phyloP scores from a whole-genome alignment of 2,888 invertebrate genomes.

The Margaritifera margaritifera region DNA sequence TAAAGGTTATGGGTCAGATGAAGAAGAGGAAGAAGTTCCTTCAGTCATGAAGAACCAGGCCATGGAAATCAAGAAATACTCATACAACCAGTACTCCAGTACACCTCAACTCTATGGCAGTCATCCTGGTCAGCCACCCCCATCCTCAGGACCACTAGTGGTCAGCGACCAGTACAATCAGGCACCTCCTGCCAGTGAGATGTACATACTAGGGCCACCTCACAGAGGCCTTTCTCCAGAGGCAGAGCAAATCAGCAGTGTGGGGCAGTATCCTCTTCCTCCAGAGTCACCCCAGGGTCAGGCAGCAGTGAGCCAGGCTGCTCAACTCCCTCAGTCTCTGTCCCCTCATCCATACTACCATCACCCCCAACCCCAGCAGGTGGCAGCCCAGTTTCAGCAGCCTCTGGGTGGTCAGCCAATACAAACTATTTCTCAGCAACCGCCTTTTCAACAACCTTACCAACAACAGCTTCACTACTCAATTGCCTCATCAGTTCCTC shows the following conservation, averaged over 20 bases:
- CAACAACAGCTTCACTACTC: not conserved
- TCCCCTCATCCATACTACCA: conserved; percentile 14
- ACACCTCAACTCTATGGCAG: conserved; percentile 42
- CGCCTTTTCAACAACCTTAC: conserved; percentile 11
- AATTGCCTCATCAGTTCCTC: conserved; percentile 1
- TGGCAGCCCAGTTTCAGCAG: conserved; percentile 8
- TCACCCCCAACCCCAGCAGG: conserved; percentile 9
- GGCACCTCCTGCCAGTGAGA: conserved; percentile 4
- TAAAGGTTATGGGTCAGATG: conserved; percentile 28
- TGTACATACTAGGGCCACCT: conserved; percentile 1
- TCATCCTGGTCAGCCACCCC: conserved; percentile 1
- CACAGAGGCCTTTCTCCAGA: conserved; percentile 3
- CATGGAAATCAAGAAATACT: conserved; percentile 44
- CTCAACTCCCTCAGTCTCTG: conserved; percentile 1
- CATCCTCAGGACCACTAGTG: not conserved
- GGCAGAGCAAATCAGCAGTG: not conserved
- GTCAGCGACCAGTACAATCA: conserved; percentile 1
- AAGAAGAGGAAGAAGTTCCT: conserved; percentile 43
- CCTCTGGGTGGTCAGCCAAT: conserved; percentile 8
- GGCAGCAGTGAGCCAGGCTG: too few species aligned
- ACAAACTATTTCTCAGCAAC: conserved; percentile 6
- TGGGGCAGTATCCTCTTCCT: conserved; percentile 6
- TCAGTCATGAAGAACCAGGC: conserved; percentile 39
- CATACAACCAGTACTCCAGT: conserved; percentile 49
- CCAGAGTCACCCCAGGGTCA: conserved; percentile 3